These are phyloP conservation scores for Xenentodon cancila DNA, from an alignment of 2,797 vertebrate species.

Conservation along the genomic window DNA sequence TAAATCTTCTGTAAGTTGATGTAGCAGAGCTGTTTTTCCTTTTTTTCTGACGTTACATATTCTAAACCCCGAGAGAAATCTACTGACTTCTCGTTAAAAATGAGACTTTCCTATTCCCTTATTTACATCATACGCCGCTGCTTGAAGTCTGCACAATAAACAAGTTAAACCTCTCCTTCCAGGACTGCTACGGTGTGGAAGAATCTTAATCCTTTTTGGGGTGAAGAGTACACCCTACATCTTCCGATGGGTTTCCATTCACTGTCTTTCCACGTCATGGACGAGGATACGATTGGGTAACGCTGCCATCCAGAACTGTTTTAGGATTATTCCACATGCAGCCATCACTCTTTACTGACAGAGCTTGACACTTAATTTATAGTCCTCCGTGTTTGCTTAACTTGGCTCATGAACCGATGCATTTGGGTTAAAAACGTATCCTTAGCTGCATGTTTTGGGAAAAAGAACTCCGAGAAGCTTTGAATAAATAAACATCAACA, in stretches of 20 bases:
- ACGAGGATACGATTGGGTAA: constrained; percentile 92
- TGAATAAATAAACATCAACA: constrained; percentile 62
- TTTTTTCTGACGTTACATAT: too few species aligned
- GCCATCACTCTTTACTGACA: constrained; percentile 8
- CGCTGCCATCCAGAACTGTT: constrained; percentile 3
- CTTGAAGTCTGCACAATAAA: neutral
- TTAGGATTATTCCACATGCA: constrained; percentile 27
- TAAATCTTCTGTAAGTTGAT: too few species aligned
- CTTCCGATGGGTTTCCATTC: constrained; percentile 88
- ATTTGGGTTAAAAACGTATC: constrained; percentile 31
- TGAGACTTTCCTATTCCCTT: neutral
- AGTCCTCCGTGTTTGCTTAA: constrained; percentile 43
- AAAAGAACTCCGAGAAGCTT: constrained; percentile 36
- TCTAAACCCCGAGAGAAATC: too few species aligned
- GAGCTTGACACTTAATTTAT: constrained; percentile 14
- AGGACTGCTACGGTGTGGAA: constrained; percentile 93
- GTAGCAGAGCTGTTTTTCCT: neutral
- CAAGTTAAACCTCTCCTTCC: constrained; percentile 32
- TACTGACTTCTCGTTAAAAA: neutral
- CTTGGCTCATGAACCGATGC: constrained; percentile 34
- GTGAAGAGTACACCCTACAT: constrained; percentile 90
- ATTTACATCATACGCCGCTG: neutral
- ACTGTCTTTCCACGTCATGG: constrained; percentile 90
- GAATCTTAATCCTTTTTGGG: constrained; percentile 93
- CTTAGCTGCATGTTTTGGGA: constrained; percentile 46